Percentiles rank a stretch among this genome's conserved stretches.
These are phyloP conservation scores for Ataeniobius toweri DNA, from an alignment of 2,797 vertebrate species.

Conservation along the genomic window DNA sequence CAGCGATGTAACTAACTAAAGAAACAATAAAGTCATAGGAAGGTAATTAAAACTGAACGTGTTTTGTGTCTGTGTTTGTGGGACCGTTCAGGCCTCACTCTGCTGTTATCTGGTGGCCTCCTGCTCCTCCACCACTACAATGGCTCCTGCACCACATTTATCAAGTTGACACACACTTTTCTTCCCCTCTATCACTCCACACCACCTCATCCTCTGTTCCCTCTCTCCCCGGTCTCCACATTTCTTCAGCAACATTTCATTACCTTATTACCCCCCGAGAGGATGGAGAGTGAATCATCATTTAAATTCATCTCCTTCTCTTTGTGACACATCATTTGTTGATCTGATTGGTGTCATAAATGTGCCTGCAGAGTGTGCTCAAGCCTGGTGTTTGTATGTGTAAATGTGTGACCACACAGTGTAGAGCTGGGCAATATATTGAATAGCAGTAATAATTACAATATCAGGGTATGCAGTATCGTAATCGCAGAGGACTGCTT, in stretches of 20 bases:
- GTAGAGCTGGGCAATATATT: neutral
- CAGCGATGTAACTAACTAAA: neutral
- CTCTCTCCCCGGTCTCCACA: slow-evolving; percentile 40
- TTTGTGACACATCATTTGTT: slow-evolving; percentile 72
- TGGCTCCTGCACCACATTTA: slow-evolving; percentile 75
- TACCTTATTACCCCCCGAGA: slow-evolving; percentile 54
- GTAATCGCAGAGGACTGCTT: neutral
- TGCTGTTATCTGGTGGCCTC: slow-evolving; percentile 75
- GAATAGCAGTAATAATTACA: neutral
- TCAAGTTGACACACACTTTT: slow-evolving; percentile 60
- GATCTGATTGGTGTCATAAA: slow-evolving; percentile 64
- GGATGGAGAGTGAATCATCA: slow-evolving; percentile 56
- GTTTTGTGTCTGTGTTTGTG: slow-evolving; percentile 26
- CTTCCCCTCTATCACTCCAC: slow-evolving; percentile 16
- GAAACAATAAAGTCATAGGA: slow-evolving; percentile 46
- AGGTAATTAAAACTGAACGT: slow-evolving; percentile 47
- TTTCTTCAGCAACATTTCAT: slow-evolving; percentile 60
- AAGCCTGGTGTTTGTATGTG: slow-evolving; percentile 31
- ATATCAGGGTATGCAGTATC: neutral
- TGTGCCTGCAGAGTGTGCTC: slow-evolving; percentile 45
- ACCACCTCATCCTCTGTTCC: slow-evolving; percentile 30
- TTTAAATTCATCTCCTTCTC: slow-evolving; percentile 59
- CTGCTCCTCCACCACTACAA: slow-evolving; percentile 66
- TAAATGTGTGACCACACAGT: slow-evolving; percentile 34
- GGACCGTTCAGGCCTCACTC: slow-evolving; percentile 65